Conservation (phyloP, 2,113 vertebrate species). For the Sebastes fasciatus region DNA sequence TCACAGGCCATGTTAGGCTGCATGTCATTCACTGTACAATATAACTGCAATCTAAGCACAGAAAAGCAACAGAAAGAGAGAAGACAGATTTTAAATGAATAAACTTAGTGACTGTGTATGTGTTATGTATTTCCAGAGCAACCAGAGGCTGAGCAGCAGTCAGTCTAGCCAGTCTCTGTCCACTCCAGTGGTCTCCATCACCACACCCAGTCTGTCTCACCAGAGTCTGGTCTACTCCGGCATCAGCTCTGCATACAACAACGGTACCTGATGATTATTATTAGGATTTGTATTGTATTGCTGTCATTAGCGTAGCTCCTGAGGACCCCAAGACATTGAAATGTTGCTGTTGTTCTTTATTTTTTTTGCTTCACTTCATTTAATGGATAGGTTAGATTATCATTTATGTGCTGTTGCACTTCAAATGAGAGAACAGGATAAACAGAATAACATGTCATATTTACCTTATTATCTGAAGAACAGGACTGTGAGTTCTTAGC, state of each 20-base stretch:
- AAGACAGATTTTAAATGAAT: not conserved
- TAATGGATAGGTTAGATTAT: not conserved
- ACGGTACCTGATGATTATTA: slow-evolving; percentile 80
- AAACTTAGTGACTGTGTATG: not conserved
- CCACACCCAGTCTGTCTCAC: slow-evolving; percentile 91
- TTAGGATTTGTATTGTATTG: not conserved
- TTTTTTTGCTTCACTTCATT: not conserved
- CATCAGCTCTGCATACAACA: slow-evolving; percentile 91
- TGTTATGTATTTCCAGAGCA: slow-evolving; percentile 76
- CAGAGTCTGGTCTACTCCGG: slow-evolving; percentile 91
- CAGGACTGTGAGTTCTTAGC: not conserved
- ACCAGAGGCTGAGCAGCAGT: slow-evolving; percentile 89
- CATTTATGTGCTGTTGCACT: no score
- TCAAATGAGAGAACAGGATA: not conserved
- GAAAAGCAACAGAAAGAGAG: not conserved
- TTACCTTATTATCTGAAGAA: not conserved
- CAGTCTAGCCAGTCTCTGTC: slow-evolving; percentile 90
- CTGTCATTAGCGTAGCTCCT: not conserved
- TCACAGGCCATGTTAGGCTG: not conserved
- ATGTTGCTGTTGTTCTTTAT: not conserved
- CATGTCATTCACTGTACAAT: not conserved
- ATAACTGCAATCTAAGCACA: not conserved
- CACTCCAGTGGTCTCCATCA: slow-evolving; percentile 94
- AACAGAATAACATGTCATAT: not conserved
- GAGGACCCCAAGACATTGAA: not conserved